Conservation (phyloP, 2,797 vertebrate species). For the Brachyrhaphis roseni region DNA sequence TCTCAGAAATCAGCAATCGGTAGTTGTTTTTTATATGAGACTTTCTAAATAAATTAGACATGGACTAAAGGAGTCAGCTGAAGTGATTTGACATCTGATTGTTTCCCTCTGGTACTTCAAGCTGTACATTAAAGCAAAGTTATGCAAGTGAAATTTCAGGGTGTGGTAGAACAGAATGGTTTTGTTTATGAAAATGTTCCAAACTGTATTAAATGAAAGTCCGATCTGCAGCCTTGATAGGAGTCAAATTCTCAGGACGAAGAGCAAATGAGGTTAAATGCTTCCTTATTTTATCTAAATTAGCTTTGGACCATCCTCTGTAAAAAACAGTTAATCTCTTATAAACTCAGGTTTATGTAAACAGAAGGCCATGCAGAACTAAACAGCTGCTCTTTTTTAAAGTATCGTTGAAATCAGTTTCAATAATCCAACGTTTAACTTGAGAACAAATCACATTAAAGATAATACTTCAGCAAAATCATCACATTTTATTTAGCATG, state of each 20-base stretch:
- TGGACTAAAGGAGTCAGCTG: background rate
- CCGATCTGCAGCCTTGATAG: background rate
- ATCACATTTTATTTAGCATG: too few relatives aligned
- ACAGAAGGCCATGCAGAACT: background rate
- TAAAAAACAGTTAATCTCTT: background rate
- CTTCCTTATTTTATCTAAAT: background rate
- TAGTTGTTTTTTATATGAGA: background rate
- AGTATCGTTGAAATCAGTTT: background rate
- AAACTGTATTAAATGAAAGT: background rate
- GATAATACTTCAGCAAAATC: too few relatives aligned
- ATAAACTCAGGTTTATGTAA: background rate
- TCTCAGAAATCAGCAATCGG: too few relatives aligned
- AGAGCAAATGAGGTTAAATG: background rate
- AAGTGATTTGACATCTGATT: background rate
- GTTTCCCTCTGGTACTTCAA: background rate
- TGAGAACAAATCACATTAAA: background rate
- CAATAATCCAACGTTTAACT: background rate
- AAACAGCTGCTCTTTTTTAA: background rate
- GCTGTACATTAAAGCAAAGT: background rate
- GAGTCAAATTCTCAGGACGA: background rate
- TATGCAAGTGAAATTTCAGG: background rate
- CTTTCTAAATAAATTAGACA: background rate
- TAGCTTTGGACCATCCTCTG: background rate
- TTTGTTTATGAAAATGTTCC: conserved; percentile 6
- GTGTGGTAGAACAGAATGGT: conserved; percentile 1